Conservation (phyloP, 2,888 invertebrate species). For the Erebia epiphron region DNA sequence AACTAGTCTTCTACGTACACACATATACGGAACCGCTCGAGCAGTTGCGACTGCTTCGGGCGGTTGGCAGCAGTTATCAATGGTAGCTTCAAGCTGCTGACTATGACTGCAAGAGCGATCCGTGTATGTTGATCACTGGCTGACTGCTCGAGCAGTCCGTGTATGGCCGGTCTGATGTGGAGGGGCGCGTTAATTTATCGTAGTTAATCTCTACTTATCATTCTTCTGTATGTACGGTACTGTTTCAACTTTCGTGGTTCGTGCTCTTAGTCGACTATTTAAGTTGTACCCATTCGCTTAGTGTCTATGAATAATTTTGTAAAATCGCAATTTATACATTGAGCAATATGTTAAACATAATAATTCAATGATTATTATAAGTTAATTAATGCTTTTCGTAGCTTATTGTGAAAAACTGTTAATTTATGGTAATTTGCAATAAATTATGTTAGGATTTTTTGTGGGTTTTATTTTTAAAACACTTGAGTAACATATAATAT, state of each 20-base stretch:
- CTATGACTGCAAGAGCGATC: too few species aligned
- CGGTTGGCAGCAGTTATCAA: too few species aligned
- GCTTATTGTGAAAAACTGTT: constrained; percentile 46
- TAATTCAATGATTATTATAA: too few species aligned
- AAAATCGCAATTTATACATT: constrained; percentile 3
- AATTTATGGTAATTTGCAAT: constrained; percentile 63
- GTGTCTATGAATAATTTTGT: neutral
- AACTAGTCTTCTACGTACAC: too few species aligned
- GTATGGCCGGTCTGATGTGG: too few species aligned
- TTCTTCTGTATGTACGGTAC: too few species aligned
- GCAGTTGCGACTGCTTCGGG: too few species aligned
- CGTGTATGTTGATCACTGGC: too few species aligned
- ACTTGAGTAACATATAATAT: neutral
- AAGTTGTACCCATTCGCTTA: neutral
- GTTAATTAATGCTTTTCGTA: constrained; percentile 9
- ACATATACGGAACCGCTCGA: too few species aligned
- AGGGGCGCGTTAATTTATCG: too few species aligned
- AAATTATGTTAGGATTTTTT: constrained; percentile 33
- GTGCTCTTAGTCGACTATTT: neutral
- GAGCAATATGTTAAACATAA: neutral
- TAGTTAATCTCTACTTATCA: neutral
- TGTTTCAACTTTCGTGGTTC: neutral
- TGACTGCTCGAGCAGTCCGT: too few species aligned
- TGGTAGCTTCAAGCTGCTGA: too few species aligned
- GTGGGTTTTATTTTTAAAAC: constrained; percentile 21